These are phyloP conservation scores for Sphecodes monilicornis DNA, from an alignment of 2,888 invertebrate genomes.

Conservation along the genomic window DNA sequence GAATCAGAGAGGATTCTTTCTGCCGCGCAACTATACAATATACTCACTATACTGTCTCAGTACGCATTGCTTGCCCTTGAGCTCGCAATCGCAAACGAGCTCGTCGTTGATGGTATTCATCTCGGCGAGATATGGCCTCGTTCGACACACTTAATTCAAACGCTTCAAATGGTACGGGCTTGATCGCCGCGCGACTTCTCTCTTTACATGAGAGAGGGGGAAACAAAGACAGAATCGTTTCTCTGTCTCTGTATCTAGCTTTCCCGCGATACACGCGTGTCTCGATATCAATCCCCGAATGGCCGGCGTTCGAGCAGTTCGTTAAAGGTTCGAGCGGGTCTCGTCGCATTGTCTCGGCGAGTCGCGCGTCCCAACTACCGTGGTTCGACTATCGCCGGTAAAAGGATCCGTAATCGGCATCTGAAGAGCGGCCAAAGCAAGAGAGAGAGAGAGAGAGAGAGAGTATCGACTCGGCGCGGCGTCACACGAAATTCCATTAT, in stretches of 20 bases:
- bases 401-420: constrained; percentile 16
- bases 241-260: neutral
- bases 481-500: constrained; percentile 30
- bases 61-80: constrained; percentile 13
- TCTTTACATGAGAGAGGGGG: neutral
- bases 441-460: neutral
- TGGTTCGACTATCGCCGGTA: constrained; percentile 25
- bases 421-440: neutral
- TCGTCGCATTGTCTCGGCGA: neutral
- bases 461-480: constrained; percentile 11
- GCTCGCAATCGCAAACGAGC: constrained; percentile 2
- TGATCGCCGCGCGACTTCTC: neutral
- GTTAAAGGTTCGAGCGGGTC: neutral
- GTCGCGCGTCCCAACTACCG: constrained; percentile 16
- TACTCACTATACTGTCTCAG: constrained; percentile 11
- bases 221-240: neutral
- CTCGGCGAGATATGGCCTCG: neutral
- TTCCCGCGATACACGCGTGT: neutral
- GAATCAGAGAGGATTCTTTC: neutral
- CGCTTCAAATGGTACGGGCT: neutral
- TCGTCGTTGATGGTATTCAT: neutral
- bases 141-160: neutral
- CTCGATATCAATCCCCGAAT: constrained; percentile 3
- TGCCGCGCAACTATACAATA: neutral
- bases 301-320: neutral